Evolutionary conservation across 2,797 vertebrate species (phyloP).

Genomic region (Halcyon chelicuti): DNA sequence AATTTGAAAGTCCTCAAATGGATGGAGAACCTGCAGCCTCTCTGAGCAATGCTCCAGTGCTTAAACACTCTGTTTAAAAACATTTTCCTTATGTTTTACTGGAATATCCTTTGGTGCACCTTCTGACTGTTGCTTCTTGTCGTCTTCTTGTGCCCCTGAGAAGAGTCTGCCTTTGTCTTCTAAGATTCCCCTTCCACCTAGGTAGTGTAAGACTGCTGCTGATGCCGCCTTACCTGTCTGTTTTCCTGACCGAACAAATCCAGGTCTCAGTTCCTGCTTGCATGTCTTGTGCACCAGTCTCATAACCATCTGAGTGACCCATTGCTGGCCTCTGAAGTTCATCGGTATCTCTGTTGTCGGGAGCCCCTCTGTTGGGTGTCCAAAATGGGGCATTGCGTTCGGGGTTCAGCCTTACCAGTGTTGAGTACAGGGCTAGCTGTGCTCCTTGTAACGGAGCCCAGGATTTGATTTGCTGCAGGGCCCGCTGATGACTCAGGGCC

Average conservation of each 20-base stretch:
- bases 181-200: neutral
- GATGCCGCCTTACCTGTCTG: neutral
- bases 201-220: neutral
- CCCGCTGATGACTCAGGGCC: neutral
- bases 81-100: neutral
- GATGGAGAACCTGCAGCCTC: neutral
- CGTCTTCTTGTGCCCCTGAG: neutral
- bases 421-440: neutral
- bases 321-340: neutral
- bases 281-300: neutral
- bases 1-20: neutral
- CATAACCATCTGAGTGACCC: neutral
- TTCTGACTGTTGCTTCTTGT: neutral
- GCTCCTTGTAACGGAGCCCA: neutral
- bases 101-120: neutral
- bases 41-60: neutral
- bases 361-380: neutral
- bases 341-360: neutral
- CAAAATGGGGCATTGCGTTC: neutral
- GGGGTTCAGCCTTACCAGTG: neutral
- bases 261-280: neutral
- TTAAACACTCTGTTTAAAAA: neutral
- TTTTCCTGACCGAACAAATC: neutral
- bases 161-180: neutral
- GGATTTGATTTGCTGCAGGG: neutral